Base-by-base conservation (phyloP, 2,888 invertebrate genomes). In the Ferdinandea cuprea region DNA sequence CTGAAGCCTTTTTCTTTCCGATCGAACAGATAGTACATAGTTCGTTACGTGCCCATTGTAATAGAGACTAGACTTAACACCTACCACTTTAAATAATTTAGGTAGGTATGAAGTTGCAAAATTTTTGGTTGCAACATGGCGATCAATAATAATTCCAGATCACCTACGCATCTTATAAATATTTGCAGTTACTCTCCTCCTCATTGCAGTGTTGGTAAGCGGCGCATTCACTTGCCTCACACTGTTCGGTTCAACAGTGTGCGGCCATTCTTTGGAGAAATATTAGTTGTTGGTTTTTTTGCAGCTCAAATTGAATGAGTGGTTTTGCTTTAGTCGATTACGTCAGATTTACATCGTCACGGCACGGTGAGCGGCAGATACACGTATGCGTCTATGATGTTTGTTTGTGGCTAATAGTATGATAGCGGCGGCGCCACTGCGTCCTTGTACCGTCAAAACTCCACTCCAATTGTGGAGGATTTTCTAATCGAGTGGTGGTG, bases 391-490 rank as follows among this genome's bases (percentile, higher is more conserved):
- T 66, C 30, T 19, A 35, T n/a, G n/a, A 61, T 52, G 44, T 44
- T 56, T 50, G 35, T 35, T 63, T 28, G 58, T 52, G 69, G 35
- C 52, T 72, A 56, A 21, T 44, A 40, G 69, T 59, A 61, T 56
- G 48, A 61, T 56, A 50, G 50, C 44, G 68, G 50, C 71, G 83
- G 83, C 83, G 83, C 83, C 83, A 78, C 56, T 83, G 68, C 63
- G 83, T 83, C 83, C 83, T 83, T 83, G 83, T 78, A 78, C 78
- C 66, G 78, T 83, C 72, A 72, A 77, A 78, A 72, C 83, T 78
- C 54, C 78, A 83, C 72, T 83, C 83, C 83, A 83, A 83, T 73
- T 78, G 83, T 78, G 78, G 78, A 83, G 83, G 83, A 83, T 83
- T 83, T 83, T 83, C 63, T 78, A 78, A 83, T 83, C 72, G 66